Base-by-base conservation (phyloP, 2,113 vertebrate species). In the Phycodurus eques region DNA sequence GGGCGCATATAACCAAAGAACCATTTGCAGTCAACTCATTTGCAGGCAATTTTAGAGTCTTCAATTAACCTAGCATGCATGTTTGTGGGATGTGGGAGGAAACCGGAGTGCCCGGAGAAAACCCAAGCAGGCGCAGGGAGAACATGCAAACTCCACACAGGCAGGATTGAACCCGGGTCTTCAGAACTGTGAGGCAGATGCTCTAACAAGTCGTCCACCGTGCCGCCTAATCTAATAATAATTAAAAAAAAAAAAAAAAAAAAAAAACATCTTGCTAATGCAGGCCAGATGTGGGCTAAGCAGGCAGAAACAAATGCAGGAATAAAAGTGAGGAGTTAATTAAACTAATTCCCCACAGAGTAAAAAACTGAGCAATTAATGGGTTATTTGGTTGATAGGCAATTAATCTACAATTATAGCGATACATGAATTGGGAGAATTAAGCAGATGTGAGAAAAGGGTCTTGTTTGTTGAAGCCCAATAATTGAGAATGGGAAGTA, bases 351-450 rank as follows among this genome's bases (percentile, higher is more conserved):
- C 31, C 59, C 59, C 31, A 8, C 59, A 35, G 31, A 35, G 31
- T 0, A 13, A 22, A 12, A 9, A 35, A 60, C 12, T 35, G 7
- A 61, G 22, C 59, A 70, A 66, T 51, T 69, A 68, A 33, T 61
- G 39, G 17, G 47, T 66, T n/a, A 66, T 14, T 15, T 0, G 4
- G 53, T 19, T 33, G 19, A 54, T 43, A 13, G 63, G 57, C 31
- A 65, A 70, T 70, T 35, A 54, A 70, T 54, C 53, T 47, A 5
- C 43, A 62, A 66, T 46, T 62, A 39, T 17, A 61, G 33, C 54
- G 27, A 67, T 59, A 15, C 68, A 47, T 44, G 46, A 44, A 43
- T 60, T 42, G 5, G 33, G 22, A 35, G 31, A 35, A 61, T 61
- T 61, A 35, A 61, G 31, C 59, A 61, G 59, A 35, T 61, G 31